phyloP scores from a whole-genome alignment of 1,140 invertebrate genomes.

The Fragariocoptes setiger region DNA sequence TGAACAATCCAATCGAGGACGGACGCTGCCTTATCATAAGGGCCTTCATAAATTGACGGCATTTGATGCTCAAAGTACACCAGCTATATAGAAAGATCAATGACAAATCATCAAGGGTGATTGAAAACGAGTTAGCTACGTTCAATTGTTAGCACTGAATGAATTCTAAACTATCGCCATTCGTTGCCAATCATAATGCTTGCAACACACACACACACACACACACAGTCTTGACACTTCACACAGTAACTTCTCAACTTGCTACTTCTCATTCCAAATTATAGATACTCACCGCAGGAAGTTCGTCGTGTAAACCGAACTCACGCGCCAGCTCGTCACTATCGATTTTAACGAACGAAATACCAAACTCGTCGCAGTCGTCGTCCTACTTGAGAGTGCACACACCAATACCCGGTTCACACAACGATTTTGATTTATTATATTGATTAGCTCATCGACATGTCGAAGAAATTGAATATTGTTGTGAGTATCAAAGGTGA shows the following conservation, averaged over 20 bases:
- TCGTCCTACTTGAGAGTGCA: conserved; percentile 9
- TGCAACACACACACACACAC: too few relatives aligned
- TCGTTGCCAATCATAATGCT: too few relatives aligned
- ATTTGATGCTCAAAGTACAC: conserved; percentile 14
- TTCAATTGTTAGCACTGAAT: background rate
- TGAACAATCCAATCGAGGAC: conserved; percentile 59
- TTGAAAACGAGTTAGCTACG: conserved; percentile 23
- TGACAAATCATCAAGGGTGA: too few relatives aligned
- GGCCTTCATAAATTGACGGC: conserved; percentile 20
- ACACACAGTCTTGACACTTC: too few relatives aligned
- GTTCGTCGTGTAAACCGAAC: conserved; percentile 13
- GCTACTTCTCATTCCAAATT: conserved; percentile 58
- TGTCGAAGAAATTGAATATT: background rate
- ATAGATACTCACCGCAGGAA: conserved; percentile 35
- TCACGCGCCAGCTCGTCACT: conserved; percentile 13
- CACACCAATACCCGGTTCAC: background rate
- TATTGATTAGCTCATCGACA: background rate
- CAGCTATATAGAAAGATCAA: conserved; percentile 58
- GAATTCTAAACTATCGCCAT: too few relatives aligned
- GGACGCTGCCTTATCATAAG: conserved; percentile 61
- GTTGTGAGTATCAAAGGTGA: background rate
- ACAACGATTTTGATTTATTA: background rate
- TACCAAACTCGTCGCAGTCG: conserved; percentile 13
- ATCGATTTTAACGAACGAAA: conserved; percentile 15
- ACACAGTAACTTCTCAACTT: too few relatives aligned